These are phyloP conservation scores for Xyliphius kryptos DNA, from an alignment of 2,113 vertebrate genomes.

Conservation along the genomic window DNA sequence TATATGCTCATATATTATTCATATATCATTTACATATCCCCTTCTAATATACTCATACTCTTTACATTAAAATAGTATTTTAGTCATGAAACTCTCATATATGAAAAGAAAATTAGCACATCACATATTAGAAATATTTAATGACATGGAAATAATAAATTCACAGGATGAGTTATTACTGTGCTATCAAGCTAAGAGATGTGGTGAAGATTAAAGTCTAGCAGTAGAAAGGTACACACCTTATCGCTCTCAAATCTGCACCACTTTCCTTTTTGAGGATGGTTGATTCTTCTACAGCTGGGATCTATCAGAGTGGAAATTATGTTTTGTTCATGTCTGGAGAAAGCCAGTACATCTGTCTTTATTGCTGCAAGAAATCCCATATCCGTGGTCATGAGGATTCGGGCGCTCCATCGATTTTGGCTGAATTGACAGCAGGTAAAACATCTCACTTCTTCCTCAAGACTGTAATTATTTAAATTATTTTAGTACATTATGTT, in stretches of 20 bases:
- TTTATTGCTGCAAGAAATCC: conserved; percentile 10
- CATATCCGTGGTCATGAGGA: conserved; percentile 24
- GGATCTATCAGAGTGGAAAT: conserved; percentile 18
- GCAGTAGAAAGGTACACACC: conserved; percentile 11
- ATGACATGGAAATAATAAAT: neutral
- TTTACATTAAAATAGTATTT: neutral
- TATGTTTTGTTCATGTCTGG: conserved; percentile 10
- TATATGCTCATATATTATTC: too few relatives aligned
- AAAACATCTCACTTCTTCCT: conserved; percentile 11
- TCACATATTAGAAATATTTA: neutral
- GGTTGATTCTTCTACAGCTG: conserved; percentile 27
- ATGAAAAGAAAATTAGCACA: neutral
- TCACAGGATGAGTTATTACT: too few relatives aligned
- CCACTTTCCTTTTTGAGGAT: conserved; percentile 9
- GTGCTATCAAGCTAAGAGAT: conserved; percentile 4
- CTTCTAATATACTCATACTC: too few relatives aligned
- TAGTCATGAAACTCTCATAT: neutral
- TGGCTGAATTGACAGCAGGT: conserved; percentile 11
- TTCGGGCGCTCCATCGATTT: neutral
- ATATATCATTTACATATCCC: too few relatives aligned
- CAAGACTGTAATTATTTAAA: too few relatives aligned
- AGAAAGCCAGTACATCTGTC: conserved; percentile 22
- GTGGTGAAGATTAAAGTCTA: conserved; percentile 10
- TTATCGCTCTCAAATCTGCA: conserved; percentile 15
- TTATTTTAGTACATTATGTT: too few relatives aligned